Evolutionary conservation across 2,888 invertebrate genomes (phyloP).

Genomic region (Pseudococcus longispinus): DNA sequence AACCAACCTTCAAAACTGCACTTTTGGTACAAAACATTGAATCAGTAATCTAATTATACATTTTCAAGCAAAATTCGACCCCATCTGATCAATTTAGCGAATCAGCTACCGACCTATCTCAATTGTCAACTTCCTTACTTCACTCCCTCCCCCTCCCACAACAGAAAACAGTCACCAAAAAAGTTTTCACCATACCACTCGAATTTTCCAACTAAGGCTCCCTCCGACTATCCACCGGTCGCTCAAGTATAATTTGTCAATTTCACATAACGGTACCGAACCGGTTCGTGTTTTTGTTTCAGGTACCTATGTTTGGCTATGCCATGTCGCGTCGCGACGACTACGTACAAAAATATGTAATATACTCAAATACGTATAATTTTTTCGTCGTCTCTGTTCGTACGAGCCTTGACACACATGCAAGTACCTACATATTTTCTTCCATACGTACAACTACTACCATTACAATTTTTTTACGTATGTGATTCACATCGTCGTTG

Average conservation of each 20-base stretch:
- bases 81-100: too few relatives aligned
- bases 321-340: background rate
- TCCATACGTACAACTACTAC: background rate
- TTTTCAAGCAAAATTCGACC: too few relatives aligned
- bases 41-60: too few relatives aligned
- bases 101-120: too few relatives aligned
- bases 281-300: background rate
- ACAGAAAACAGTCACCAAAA: too few relatives aligned
- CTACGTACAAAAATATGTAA: background rate
- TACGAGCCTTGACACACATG: background rate
- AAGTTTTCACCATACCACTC: too few relatives aligned
- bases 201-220: too few relatives aligned
- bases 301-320: background rate
- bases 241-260: background rate
- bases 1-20: too few relatives aligned
- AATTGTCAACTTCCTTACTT: too few relatives aligned
- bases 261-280: background rate
- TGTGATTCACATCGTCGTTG: conserved; percentile 1
- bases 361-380: background rate
- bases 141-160: too few relatives aligned
- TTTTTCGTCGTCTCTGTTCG: background rate
- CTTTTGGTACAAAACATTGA: too few relatives aligned
- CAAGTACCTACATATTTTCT: background rate
- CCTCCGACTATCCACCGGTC: too few relatives aligned
- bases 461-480: background rate